These are phyloP conservation scores for Gorsachius magnificus DNA, from an alignment of 2,797 vertebrate genomes.

Conservation along the genomic window DNA sequence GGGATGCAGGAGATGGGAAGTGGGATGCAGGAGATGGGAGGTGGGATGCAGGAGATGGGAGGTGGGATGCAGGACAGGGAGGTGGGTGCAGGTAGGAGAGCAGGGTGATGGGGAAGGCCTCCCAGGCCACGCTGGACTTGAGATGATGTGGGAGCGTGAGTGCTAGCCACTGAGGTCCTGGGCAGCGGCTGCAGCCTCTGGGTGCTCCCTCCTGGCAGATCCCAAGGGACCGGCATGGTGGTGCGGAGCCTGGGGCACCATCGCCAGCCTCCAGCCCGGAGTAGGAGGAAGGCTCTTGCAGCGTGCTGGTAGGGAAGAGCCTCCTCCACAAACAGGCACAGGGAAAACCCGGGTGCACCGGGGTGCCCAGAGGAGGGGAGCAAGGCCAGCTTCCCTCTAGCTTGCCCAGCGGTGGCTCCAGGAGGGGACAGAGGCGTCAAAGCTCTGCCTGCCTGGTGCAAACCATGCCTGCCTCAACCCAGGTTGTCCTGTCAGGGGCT, in stretches of 20 bases:
- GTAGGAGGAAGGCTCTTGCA: neutral
- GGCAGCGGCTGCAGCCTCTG: neutral
- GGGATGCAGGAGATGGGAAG: neutral
- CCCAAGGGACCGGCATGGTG: neutral
- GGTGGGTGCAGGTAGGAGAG: no score
- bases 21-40: neutral
- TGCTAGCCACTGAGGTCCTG: rapidly evolving
- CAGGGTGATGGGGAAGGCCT: neutral
- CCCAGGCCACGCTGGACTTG: neutral
- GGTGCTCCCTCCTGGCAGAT: neutral
- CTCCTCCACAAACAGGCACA: neutral
- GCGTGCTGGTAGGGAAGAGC: neutral
- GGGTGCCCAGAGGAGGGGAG: neutral
- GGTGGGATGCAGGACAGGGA: neutral
- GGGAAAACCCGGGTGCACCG: neutral
- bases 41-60: neutral
- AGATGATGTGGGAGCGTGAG: rapidly evolving
- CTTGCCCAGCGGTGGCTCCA: neutral
- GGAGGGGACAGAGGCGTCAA: neutral
- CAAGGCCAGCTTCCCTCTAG: neutral
- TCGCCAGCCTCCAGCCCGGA: neutral
- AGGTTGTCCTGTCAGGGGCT: neutral
- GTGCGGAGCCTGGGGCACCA: neutral
- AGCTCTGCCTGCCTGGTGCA: neutral
- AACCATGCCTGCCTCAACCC: neutral